Percentiles rank a stretch among this genome's conserved stretches.
These are phyloP conservation scores for Planiliza haematocheilus DNA, from an alignment of 2,113 vertebrate genomes.

Conservation along the genomic window DNA sequence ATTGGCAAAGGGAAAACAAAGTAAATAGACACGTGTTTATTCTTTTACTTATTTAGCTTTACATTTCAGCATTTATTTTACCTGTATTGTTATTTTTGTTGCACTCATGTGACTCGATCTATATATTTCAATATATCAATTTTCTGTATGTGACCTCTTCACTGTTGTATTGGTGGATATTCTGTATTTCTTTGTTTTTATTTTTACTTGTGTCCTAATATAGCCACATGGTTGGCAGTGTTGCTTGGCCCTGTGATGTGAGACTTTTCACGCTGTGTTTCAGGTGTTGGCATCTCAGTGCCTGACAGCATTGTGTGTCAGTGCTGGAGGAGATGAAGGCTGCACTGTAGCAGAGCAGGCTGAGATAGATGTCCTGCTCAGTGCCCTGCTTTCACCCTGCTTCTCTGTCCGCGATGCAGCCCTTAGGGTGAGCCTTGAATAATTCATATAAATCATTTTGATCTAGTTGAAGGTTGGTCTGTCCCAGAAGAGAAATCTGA, in stretches of 20 bases:
- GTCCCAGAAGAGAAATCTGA: too few relatives aligned
- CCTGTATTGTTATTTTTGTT: too few relatives aligned
- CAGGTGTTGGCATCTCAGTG: slow-evolving; percentile 94
- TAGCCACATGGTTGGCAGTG: not conserved
- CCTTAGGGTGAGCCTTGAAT: slow-evolving; percentile 88
- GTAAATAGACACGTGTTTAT: too few relatives aligned
- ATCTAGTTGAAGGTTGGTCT: too few relatives aligned
- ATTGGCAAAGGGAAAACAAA: too few relatives aligned
- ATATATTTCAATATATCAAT: too few relatives aligned
- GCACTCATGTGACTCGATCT: not conserved
- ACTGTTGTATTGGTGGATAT: not conserved
- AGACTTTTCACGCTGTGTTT: slow-evolving; percentile 22
- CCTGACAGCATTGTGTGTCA: slow-evolving; percentile 89
- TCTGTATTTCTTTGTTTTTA: not conserved
- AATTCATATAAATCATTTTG: not conserved
- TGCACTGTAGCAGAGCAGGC: slow-evolving; percentile 94
- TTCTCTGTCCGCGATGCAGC: slow-evolving; percentile 93
- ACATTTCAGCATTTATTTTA: too few relatives aligned
- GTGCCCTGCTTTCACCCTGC: slow-evolving; percentile 90
- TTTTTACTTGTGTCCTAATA: not conserved
- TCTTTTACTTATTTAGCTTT: too few relatives aligned
- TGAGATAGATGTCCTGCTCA: slow-evolving; percentile 92
- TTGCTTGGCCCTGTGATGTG: not conserved
- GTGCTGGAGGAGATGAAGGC: slow-evolving; percentile 89
- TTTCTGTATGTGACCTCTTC: too few relatives aligned